Evolutionary conservation across 2,113 vertebrate species (phyloP).

Genomic region (Paradoxurus hermaphroditus): DNA sequence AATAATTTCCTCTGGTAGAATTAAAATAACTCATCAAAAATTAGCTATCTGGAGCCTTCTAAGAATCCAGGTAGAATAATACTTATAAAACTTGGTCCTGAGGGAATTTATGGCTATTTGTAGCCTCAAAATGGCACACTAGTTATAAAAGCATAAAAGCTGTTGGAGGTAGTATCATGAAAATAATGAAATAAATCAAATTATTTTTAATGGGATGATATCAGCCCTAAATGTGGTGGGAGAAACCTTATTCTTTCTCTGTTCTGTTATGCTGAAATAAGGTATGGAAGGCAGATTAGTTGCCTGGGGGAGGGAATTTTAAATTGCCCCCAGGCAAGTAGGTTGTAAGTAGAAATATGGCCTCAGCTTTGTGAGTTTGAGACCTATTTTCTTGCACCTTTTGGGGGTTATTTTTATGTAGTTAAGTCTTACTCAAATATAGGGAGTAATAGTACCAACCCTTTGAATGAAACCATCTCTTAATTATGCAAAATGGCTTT

Average conservation of each 20-base stretch:
- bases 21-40: constrained; percentile 52
- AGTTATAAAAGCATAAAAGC: constrained; percentile 71
- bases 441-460: constrained; percentile 22
- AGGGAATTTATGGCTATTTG: constrained; percentile 61
- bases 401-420: background rate
- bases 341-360: background rate
- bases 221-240: constrained; percentile 64
- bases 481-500: background rate
- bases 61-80: constrained; percentile 52
- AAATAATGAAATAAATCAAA: constrained; percentile 70
- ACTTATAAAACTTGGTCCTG: constrained; percentile 57
- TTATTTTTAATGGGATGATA: constrained; percentile 49
- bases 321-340: background rate
- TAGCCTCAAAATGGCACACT: background rate
- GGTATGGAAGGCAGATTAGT: accelerated
- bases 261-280: constrained; percentile 27
- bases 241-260: constrained; percentile 62
- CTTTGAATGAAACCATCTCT: background rate
- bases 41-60: constrained; percentile 60
- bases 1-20: background rate
- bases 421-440: background rate
- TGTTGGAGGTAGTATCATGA: constrained; percentile 43
- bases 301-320: background rate
- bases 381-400: background rate
- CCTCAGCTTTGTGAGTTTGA: background rate